A percentile compares a stretch with the other conserved stretches of the same genome.
These are phyloP conservation scores for Sinocyclocheilus maitianheensis DNA, from an alignment of 2,113 vertebrate species.

Conservation along the genomic window DNA sequence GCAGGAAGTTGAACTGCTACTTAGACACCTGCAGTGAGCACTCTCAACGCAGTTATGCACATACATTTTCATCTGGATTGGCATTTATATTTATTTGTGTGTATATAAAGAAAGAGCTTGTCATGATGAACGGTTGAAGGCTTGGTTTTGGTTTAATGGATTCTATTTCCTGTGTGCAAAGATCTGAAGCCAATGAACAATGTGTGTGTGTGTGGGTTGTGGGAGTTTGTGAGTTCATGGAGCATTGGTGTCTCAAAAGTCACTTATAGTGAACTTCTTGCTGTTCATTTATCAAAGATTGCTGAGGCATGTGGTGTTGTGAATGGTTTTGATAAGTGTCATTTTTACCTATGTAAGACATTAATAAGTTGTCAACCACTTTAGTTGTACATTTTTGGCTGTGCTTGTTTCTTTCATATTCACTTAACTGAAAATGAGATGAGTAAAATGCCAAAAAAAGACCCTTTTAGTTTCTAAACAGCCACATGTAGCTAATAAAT, in stretches of 20 bases:
- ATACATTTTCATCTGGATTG: slow-evolving; percentile 18
- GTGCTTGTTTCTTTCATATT: slow-evolving; percentile 20
- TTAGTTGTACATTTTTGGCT: slow-evolving; percentile 5
- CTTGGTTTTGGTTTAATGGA: slow-evolving; percentile 39
- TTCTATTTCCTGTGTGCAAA: slow-evolving; percentile 41
- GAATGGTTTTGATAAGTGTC: slow-evolving; percentile 32
- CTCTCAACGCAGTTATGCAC: slow-evolving; percentile 9
- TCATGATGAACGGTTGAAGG: slow-evolving; percentile 21
- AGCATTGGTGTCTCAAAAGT: slow-evolving; percentile 20
- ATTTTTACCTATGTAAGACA: slow-evolving; percentile 19
- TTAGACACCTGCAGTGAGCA: neutral
- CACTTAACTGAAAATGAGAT: neutral
- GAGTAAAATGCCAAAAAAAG: neutral
- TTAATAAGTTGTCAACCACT: slow-evolving; percentile 31
- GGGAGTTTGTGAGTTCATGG: neutral
- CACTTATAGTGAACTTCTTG: slow-evolving; percentile 2
- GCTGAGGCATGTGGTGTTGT: neutral
- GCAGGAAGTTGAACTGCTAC: slow-evolving; percentile 12
- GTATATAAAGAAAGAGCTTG: slow-evolving; percentile 43
- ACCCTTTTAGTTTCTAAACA: neutral
- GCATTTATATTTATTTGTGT: slow-evolving; percentile 60
- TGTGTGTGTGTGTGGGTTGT: neutral
- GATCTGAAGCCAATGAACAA: slow-evolving; percentile 25
- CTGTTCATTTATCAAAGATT: slow-evolving; percentile 32
- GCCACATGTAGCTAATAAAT: slow-evolving; percentile 6